Evolutionary conservation across 1,140 invertebrate genomes (phyloP), one percentile per base, ranked within the genome.

Genomic region (Diorhabda carinulata): DNA sequence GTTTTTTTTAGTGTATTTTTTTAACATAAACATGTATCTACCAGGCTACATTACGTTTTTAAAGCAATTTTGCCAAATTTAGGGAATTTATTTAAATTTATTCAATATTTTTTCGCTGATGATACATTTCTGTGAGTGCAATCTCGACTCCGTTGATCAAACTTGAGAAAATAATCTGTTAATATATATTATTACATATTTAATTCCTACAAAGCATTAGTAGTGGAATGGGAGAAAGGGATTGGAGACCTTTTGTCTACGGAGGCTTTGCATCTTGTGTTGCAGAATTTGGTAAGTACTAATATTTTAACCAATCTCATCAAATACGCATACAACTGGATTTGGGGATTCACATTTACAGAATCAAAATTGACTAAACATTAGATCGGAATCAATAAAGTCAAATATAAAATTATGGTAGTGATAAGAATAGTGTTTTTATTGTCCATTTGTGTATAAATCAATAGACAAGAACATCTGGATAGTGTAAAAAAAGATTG

Each of bases 161-260:
- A 68, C 67, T n/a, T 68, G 62, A 25, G 25, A 60, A 44, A 10
- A 4, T 52, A 52, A 52, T 8, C 47, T 8, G 4, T 64, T 64
- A 44, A 64, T 9, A 40, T 64, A 44, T 42, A 5, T 44, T 8
- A 56, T 9, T 6, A 44, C 62, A 43, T 45, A 45, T 44, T 60
- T 47, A 58, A 40, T 40, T 47, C 40, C 43, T 66, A 68, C 68
- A 64, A 74, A 72, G 67, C 68, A 67, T 69, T 60, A 70, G 66
- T 64, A 78, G 76, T 80, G 79, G 76, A 72, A 88, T 88, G 86
- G 86, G 83, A 84, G 84, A 85, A 79, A 84, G 84, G 77, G 87
- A 90, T 79, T 89, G 94, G 94, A 88, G 91, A 84, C 94, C 93
- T 78, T 98, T 98, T 86, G 83, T 96, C 77, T 97, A 96, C 86